Percentiles rank a stretch among this genome's conserved stretches.
Conservation (phyloP, 1,140 invertebrate species). For the Asobara japonica region DNA sequence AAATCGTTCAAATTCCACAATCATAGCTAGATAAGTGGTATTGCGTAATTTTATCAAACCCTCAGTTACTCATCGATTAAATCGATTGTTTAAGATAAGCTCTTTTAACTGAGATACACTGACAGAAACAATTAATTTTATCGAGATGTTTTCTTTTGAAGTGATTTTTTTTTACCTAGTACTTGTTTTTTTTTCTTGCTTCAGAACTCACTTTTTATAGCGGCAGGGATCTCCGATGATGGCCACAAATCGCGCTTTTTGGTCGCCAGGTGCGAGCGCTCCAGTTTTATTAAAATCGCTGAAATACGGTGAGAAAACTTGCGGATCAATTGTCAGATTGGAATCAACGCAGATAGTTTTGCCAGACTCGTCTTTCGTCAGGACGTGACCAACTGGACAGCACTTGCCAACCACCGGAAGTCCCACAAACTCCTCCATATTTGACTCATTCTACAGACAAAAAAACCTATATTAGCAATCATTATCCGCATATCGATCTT, state of each 20-base stretch:
- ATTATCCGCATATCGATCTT: too few species aligned
- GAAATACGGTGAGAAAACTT: conserved; percentile 62
- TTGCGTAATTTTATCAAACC: neutral
- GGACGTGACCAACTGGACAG: conserved; percentile 47
- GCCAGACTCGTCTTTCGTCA: conserved; percentile 38
- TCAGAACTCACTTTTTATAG: conserved; percentile 64
- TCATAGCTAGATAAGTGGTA: neutral
- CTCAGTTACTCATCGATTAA: neutral
- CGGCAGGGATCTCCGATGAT: conserved; percentile 69
- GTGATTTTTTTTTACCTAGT: neutral
- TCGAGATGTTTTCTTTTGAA: neutral
- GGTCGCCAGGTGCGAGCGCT: conserved; percentile 59
- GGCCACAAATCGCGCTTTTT: conserved; percentile 65
- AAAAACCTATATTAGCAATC: too few species aligned
- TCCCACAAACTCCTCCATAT: conserved; percentile 31
- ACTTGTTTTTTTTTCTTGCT: too few species aligned
- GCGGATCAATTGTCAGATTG: neutral
- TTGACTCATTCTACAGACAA: conserved; percentile 42
- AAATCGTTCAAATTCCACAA: neutral
- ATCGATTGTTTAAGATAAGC: neutral
- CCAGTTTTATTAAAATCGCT: conserved; percentile 67
- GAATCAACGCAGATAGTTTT: conserved; percentile 35
- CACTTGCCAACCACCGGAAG: conserved; percentile 58
- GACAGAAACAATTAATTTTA: too few species aligned
- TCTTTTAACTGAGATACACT: too few species aligned